Base-by-base conservation (phyloP, 1,140 invertebrate species). In the Pissodes strobi region DNA sequence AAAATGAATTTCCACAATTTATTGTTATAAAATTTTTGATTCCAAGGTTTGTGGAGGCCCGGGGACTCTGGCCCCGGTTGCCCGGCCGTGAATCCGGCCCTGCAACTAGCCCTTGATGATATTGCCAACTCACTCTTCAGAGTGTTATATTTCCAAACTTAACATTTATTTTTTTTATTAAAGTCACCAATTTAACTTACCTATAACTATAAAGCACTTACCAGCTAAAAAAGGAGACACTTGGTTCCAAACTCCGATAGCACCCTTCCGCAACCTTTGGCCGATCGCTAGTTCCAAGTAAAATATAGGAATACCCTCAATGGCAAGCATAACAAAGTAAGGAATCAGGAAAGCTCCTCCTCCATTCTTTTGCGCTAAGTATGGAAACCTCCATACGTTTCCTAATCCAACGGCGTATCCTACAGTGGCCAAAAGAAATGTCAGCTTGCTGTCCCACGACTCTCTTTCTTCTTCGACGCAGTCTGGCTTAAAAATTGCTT, bases 221-320 rank as follows among this genome's bases (percentile, higher is more conserved):
- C 86, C 78, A 86, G 86, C 67, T 17, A 76, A 61, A 70, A 68
- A 77, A 0, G 75, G 75, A 12, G 74, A 75, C 25, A 90, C 87
- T 79, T 94, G 91, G 78, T 93, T 94, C 94, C 95, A 97, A 0
- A 95, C 93, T 0, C 94, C 94, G 43, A 97, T 94, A 9, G 94
- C 92, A 2, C 94, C 95, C 79, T 95, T 96, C 68, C 94, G 82
- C 69, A 97, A 77, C 58, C 93, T 80, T 76, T 95, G 93, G 5
- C 95, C 95, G 48, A 97, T 93, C 0, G 94, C 94, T 72, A 97
- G 79, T 78, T 97, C 95, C 74, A 97, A 82, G 76, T 94, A 95
- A 83, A 95, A 97, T 75, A 97, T 93, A 1, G 95, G 95, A 65
- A 97, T 92, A 0, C 95, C 95, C 78, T 95, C 92, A 58, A 96